Evolutionary conservation across 1,140 invertebrate genomes (phyloP).

Genomic region (Mesaphorura yosii): DNA sequence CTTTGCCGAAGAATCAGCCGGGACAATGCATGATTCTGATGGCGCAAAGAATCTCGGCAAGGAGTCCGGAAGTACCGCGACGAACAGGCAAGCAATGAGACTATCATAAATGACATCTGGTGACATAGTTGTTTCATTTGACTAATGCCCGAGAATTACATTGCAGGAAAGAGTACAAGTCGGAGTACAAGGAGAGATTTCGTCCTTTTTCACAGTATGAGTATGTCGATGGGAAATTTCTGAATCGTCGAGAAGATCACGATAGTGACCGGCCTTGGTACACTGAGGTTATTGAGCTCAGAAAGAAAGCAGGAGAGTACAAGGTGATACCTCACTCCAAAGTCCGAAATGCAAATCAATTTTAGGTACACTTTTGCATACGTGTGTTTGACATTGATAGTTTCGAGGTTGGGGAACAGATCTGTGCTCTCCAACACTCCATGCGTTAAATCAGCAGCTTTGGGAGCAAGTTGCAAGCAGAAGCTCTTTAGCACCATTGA

Average conservation of each 20-base stretch:
- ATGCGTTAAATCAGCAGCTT: slow-evolving; percentile 66
- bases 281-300: slow-evolving; percentile 69
- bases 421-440: slow-evolving; percentile 61
- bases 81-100: no score
- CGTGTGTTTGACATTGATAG: slow-evolving; percentile 37
- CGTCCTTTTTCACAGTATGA: slow-evolving; percentile 66
- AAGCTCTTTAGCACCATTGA: slow-evolving; percentile 73
- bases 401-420: slow-evolving; percentile 79
- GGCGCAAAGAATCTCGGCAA: no score
- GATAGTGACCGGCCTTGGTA: slow-evolving; percentile 52
- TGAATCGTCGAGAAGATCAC: slow-evolving; percentile 43
- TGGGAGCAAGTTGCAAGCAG: slow-evolving; percentile 80
- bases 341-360: not conserved
- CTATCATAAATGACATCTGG: no score
- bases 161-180: slow-evolving; percentile 43
- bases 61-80: not conserved
- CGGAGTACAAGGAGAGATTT: slow-evolving; percentile 68
- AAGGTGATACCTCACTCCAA: slow-evolving; percentile 47
- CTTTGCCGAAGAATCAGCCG: no score
- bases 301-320: slow-evolving; percentile 82
- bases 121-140: no score
- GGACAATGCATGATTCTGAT: no score
- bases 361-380: not conserved
- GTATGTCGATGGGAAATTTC: slow-evolving; percentile 60
- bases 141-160: slow-evolving; percentile 5